A percentile compares a stretch with the other conserved stretches of the same genome.
Conservation (phyloP, 1,140 invertebrate genomes). For the Lithobius niger region DNA sequence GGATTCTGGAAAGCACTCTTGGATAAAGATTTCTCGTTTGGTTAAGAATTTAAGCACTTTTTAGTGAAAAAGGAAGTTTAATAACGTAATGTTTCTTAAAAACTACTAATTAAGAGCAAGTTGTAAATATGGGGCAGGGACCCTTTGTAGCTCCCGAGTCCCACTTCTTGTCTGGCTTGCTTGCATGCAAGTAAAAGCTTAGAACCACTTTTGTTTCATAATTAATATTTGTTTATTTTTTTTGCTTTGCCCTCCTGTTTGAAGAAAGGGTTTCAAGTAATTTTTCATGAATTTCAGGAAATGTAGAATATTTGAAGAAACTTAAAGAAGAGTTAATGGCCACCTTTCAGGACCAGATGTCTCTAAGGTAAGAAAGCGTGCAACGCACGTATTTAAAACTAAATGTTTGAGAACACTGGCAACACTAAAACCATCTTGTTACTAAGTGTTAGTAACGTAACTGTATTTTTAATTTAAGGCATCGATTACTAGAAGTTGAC, state of each 20-base stretch:
- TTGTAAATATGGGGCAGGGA: too few species aligned
- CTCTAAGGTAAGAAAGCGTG: slow-evolving; percentile 46
- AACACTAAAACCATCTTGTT: not conserved
- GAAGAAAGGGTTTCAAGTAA: not conserved
- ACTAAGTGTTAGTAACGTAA: not conserved
- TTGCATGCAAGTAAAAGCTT: too few species aligned
- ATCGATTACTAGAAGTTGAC: slow-evolving; percentile 71
- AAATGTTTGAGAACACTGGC: not conserved
- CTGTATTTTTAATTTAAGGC: slow-evolving; percentile 26
- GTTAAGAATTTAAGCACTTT: too few species aligned
- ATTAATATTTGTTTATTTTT: too few species aligned
- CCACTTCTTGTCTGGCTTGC: too few species aligned
- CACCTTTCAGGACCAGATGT: slow-evolving; percentile 83
- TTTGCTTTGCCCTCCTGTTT: too few species aligned
- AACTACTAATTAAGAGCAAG: not conserved
- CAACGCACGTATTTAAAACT: not conserved
- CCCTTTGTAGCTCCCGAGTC: too few species aligned
- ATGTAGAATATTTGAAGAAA: slow-evolving; percentile 43
- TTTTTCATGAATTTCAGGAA: not conserved
- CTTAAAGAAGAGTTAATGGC: slow-evolving; percentile 68
- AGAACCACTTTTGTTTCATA: not conserved
- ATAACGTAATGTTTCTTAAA: slow-evolving; percentile 24
- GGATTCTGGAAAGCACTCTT: too few species aligned
- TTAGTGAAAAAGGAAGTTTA: slow-evolving; percentile 59
- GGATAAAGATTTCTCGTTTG: slow-evolving; percentile 68